Evolutionary conservation across 2,888 invertebrate genomes (phyloP).

Genomic region (Priapulus caudatus): DNA sequence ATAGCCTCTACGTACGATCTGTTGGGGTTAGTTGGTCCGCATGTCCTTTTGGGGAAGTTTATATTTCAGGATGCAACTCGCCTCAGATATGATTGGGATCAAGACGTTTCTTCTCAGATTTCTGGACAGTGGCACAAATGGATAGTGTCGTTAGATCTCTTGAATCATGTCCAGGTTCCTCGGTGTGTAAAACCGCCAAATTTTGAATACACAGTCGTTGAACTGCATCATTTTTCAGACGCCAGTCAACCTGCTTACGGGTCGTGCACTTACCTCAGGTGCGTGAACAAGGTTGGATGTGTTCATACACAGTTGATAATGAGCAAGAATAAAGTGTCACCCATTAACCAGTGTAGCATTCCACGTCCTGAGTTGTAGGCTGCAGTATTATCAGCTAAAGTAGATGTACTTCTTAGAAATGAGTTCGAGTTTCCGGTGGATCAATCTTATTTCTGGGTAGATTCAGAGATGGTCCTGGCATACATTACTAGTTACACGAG

Average conservation of each 20-base stretch:
- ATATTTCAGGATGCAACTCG: background rate
- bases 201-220: background rate
- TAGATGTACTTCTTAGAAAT: conserved; percentile 5
- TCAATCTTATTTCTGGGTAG: conserved; percentile 4
- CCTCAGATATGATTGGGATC: background rate
- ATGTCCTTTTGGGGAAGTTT: background rate
- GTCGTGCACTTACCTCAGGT: conserved; percentile 7
- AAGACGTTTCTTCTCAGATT: background rate
- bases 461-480: background rate
- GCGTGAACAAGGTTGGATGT: background rate
- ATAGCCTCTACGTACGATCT: background rate
- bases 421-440: conserved; percentile 2
- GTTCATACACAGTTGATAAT: conserved; percentile 8
- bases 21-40: background rate
- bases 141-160: background rate
- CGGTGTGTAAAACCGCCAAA: conserved; percentile 6
- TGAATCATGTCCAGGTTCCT: background rate
- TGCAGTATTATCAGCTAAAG: conserved; percentile 6
- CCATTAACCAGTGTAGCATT: conserved; percentile 5
- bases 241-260: conserved; percentile 8
- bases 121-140: background rate
- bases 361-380: conserved; percentile 9
- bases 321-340: conserved; percentile 9
- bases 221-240: conserved; percentile 10
- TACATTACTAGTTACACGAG: conserved; percentile 9